These are phyloP conservation scores for Agrochola macilenta DNA, from an alignment of 2,888 invertebrate genomes.

Conservation along the genomic window DNA sequence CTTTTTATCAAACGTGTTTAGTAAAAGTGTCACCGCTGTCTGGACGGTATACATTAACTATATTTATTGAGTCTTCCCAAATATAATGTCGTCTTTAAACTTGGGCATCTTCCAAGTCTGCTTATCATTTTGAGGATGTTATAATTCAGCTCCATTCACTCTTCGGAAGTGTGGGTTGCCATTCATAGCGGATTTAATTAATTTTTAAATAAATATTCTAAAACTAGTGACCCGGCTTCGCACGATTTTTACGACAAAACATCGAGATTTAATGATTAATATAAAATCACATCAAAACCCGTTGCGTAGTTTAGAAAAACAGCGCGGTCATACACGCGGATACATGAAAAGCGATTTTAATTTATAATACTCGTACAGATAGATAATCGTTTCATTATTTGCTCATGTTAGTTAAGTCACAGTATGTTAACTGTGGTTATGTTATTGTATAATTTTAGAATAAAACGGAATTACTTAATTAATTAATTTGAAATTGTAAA, in stretches of 20 bases:
- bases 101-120: constrained; percentile 76
- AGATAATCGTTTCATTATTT: constrained; percentile 12
- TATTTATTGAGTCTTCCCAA: constrained; percentile 79
- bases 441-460: not conserved
- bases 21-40: constrained; percentile 84
- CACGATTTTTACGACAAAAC: not conserved
- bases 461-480: not conserved
- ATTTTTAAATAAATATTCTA: constrained; percentile 16
- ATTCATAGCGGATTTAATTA: constrained; percentile 58
- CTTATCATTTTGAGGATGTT: constrained; percentile 73
- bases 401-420: too few species aligned
- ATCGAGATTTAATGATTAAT: too few species aligned
- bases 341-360: not conserved
- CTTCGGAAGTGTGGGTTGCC: constrained; percentile 63
- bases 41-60: constrained; percentile 76
- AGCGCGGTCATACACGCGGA: too few species aligned
- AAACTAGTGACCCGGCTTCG: not conserved
- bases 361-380: not conserved
- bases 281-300: too few species aligned
- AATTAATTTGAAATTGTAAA: not conserved
- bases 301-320: too few species aligned
- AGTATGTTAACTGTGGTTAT: too few species aligned
- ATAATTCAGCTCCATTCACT: constrained; percentile 73
- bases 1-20: constrained; percentile 75
- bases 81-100: constrained; percentile 63